A percentile compares a stretch with the other conserved stretches of the same genome.
phyloP scores from a whole-genome alignment of 2,888 invertebrate species.

The Coenonympha glycerion region DNA sequence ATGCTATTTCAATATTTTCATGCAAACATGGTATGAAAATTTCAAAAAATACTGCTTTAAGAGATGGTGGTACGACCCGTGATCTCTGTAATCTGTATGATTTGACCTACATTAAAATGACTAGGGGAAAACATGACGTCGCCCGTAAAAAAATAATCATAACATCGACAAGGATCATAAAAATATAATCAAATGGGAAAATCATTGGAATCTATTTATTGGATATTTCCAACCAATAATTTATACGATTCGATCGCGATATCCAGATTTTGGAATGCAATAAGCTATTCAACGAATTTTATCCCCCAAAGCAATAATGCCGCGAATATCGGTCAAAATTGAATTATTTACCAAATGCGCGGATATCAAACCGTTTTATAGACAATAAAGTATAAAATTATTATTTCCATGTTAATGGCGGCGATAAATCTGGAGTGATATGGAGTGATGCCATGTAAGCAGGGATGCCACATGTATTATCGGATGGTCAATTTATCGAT shows the following conservation, averaged over 20 bases:
- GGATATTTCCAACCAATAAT: constrained; percentile 8
- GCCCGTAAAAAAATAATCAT: neutral
- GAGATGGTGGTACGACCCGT: too few species aligned
- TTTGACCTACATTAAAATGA: too few species aligned
- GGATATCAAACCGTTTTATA: constrained; percentile 66
- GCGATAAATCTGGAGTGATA: constrained; percentile 57
- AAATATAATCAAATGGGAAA: constrained; percentile 2
- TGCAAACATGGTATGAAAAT: too few species aligned
- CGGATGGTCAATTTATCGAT: neutral
- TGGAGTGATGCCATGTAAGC: constrained; percentile 38
- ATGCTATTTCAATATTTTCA: too few species aligned
- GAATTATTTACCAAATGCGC: constrained; percentile 63
- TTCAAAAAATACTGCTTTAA: too few species aligned
- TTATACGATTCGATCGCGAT: constrained; percentile 11
- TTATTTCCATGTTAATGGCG: constrained; percentile 68
- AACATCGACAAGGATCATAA: neutral
- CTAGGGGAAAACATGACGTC: neutral
- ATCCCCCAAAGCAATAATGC: constrained; percentile 26
- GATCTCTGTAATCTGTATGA: too few species aligned
- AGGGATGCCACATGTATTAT: constrained; percentile 2
- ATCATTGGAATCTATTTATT: constrained; percentile 12
- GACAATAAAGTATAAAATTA: constrained; percentile 65
- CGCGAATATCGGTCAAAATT: constrained; percentile 46
- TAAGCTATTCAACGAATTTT: constrained; percentile 22
- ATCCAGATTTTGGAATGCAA: constrained; percentile 16